phyloP scores from a whole-genome alignment of 1,140 invertebrate genomes.

The Fragariocoptes setiger region DNA sequence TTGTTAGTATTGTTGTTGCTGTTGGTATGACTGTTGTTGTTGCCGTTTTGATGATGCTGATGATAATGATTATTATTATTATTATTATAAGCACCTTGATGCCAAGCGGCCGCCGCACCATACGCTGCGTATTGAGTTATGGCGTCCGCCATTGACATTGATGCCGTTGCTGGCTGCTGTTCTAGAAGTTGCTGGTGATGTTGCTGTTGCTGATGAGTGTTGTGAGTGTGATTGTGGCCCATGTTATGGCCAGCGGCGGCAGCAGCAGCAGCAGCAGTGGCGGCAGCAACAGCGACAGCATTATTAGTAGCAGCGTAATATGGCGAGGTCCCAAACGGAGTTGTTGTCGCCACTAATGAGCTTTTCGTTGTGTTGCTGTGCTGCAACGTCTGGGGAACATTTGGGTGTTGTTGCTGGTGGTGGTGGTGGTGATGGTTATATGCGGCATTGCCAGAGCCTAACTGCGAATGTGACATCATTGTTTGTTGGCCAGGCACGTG shows the following conservation, averaged over 20 bases:
- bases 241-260: not conserved
- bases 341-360: not conserved
- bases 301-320: too few species aligned
- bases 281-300: not conserved
- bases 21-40: not conserved
- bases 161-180: not conserved
- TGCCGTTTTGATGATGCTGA: not conserved
- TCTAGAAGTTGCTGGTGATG: not conserved
- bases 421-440: not conserved
- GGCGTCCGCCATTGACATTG: not conserved
- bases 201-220: not conserved
- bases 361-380: not conserved
- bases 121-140: not conserved
- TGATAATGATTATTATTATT: conserved; percentile 1
- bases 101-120: not conserved
- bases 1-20: too few species aligned
- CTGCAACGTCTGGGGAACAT: not conserved
- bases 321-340: not conserved
- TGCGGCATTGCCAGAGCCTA: not conserved
- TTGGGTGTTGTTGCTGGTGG: not conserved
- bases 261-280: not conserved
- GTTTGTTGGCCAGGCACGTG: not conserved
- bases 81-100: not conserved
- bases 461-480: not conserved
- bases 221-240: not conserved